Percentiles rank a stretch among this genome's conserved stretches.
Evolutionary conservation across 2,888 invertebrate species (phyloP).

Genomic region (Slavum lentiscoides): DNA sequence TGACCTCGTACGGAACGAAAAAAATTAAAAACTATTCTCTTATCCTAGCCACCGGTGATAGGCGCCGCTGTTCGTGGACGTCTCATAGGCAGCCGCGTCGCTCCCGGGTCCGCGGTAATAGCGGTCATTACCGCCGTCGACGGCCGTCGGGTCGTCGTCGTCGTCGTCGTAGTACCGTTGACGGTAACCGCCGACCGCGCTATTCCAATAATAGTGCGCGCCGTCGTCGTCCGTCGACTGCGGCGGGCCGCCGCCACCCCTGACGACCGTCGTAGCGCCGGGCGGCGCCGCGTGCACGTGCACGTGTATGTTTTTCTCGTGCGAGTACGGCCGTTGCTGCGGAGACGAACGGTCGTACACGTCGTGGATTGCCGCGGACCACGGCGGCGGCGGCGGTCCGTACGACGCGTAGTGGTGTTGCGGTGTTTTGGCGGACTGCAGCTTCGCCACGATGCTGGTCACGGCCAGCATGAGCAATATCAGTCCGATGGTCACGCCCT

Average conservation of each 20-base stretch:
- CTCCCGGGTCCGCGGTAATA: neutral
- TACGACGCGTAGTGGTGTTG: neutral
- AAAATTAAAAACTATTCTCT: neutral
- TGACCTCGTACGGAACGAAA: no score
- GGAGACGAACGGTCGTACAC: slow-evolving; percentile 26
- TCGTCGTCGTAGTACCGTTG: no score
- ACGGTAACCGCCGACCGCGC: neutral
- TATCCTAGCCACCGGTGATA: slow-evolving; percentile 28
- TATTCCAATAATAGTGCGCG: neutral
- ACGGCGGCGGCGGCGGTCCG: neutral
- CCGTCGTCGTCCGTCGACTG: neutral
- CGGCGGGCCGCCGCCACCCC: neutral
- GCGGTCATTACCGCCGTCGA: no score
- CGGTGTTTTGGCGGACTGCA: neutral
- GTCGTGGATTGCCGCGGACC: neutral
- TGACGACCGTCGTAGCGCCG: neutral
- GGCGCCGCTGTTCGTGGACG: neutral
- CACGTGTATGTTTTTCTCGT: slow-evolving; percentile 40
- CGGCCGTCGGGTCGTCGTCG: neutral
- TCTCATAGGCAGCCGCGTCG: neutral
- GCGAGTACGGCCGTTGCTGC: neutral
- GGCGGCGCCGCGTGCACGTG: slow-evolving; percentile 34
- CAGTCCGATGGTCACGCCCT: slow-evolving; percentile 56
- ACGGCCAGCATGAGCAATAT: slow-evolving; percentile 55
- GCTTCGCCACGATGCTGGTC: slow-evolving; percentile 10